Conservation (phyloP, 2,888 invertebrate genomes). For the Rotaria sp. region DNA sequence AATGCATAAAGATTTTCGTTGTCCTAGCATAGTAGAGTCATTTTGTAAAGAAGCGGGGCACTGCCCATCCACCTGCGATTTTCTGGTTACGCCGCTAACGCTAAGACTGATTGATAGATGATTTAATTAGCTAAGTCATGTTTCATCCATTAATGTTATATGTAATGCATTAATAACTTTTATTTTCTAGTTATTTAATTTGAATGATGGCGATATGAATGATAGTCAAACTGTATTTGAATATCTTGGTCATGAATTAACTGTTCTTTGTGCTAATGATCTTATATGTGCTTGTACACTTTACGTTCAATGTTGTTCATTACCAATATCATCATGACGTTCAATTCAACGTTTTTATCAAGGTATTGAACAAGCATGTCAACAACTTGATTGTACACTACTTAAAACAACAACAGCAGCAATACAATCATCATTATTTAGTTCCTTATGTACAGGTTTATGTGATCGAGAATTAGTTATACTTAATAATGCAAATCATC, state of each 20-base stretch:
- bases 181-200: conserved; percentile 24
- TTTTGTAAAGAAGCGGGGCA: too few relatives aligned
- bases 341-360: conserved; percentile 14
- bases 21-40: too few relatives aligned
- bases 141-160: background rate
- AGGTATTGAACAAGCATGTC: conserved; percentile 18
- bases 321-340: background rate
- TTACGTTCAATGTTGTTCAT: background rate
- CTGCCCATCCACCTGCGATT: too few relatives aligned
- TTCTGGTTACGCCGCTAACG: too few relatives aligned
- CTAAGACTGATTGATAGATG: too few relatives aligned
- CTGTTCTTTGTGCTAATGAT: background rate
- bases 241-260: background rate
- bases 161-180: too few relatives aligned
- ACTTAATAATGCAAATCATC: background rate
- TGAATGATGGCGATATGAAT: background rate
- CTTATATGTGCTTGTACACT: background rate
- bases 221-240: background rate
- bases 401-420: background rate
- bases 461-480: background rate
- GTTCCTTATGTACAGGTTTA: background rate
- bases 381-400: conserved; percentile 14
- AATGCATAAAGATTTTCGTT: background rate
- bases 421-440: background rate
- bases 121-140: too few relatives aligned